These are phyloP conservation scores for Rhincodon typus DNA, from an alignment of 2,797 vertebrate species.

Conservation along the genomic window DNA sequence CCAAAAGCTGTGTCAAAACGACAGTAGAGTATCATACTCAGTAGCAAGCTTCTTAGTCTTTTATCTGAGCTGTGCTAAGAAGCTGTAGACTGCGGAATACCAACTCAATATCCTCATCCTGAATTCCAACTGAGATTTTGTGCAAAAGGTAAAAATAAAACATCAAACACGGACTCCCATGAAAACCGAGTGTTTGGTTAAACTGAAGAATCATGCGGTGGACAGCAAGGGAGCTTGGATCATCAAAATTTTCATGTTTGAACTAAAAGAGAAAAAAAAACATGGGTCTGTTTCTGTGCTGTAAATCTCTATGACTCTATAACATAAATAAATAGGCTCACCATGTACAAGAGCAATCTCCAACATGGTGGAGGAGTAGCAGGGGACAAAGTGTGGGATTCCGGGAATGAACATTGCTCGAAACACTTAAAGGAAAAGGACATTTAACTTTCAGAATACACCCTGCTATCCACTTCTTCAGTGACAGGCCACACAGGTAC, in stretches of 20 bases:
- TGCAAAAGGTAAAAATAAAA: neutral
- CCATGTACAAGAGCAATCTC: neutral
- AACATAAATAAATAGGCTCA: neutral
- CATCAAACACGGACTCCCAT: neutral
- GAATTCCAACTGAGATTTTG: neutral
- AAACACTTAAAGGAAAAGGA: neutral
- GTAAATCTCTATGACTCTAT: too few species aligned
- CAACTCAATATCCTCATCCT: neutral
- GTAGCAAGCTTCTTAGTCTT: neutral
- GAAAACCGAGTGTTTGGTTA: neutral
- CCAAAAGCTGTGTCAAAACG: neutral
- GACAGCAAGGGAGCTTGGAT: neutral
- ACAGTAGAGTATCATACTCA: neutral
- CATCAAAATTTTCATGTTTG: neutral
- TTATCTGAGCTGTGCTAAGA: neutral
- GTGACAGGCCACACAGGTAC: neutral
- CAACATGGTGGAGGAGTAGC: neutral
- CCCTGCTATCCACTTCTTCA: constrained; percentile 2
- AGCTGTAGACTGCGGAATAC: neutral
- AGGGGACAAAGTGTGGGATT: neutral
- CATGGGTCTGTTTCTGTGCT: too few species aligned
- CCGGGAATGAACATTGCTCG: neutral
- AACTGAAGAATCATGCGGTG: neutral
- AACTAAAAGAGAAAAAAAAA: neutral
- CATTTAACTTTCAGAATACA: constrained; percentile 15